Percentiles rank a stretch among this genome's conserved stretches.
Evolutionary conservation across 2,113 vertebrate genomes (phyloP).

Genomic region (Pedetes capensis): DNA sequence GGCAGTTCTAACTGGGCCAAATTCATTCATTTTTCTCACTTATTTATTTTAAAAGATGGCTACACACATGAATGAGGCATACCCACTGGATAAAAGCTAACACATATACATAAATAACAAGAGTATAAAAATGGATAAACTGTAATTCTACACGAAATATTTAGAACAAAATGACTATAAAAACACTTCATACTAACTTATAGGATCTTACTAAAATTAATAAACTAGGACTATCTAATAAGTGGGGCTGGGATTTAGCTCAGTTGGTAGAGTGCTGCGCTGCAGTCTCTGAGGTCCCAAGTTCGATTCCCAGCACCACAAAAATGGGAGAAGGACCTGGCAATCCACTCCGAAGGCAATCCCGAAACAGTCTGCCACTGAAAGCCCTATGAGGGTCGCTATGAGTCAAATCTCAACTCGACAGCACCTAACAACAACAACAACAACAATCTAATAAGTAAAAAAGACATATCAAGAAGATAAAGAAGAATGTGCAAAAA

Average conservation of each 20-base stretch:
- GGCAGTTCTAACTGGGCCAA: neutral
- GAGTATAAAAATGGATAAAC: neutral
- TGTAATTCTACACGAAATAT: slow-evolving; percentile 24
- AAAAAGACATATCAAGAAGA: slow-evolving; percentile 9
- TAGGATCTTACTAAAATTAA: slow-evolving; percentile 1
- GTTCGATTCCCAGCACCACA: too few species aligned
- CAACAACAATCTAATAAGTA: too few species aligned
- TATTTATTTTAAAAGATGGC: slow-evolving; percentile 33
- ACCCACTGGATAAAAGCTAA: neutral
- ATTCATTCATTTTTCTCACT: neutral
- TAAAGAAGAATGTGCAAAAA: neutral
- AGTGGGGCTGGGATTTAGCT: too few species aligned
- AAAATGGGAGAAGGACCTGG: too few species aligned
- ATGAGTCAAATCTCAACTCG: too few species aligned
- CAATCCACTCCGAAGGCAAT: too few species aligned
- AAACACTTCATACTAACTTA: neutral
- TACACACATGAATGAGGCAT: neutral
- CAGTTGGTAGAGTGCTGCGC: too few species aligned
- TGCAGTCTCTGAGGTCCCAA: too few species aligned
- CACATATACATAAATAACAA: neutral
- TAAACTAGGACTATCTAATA: slow-evolving; percentile 35
- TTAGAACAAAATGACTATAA: slow-evolving; percentile 39
- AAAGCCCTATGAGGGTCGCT: too few species aligned
- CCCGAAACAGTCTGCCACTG: too few species aligned
- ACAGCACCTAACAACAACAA: too few species aligned